A percentile compares a stretch with the other conserved stretches of the same genome.
Conservation (phyloP, 1,140 invertebrate species). For the Drosophila pectinifera region DNA sequence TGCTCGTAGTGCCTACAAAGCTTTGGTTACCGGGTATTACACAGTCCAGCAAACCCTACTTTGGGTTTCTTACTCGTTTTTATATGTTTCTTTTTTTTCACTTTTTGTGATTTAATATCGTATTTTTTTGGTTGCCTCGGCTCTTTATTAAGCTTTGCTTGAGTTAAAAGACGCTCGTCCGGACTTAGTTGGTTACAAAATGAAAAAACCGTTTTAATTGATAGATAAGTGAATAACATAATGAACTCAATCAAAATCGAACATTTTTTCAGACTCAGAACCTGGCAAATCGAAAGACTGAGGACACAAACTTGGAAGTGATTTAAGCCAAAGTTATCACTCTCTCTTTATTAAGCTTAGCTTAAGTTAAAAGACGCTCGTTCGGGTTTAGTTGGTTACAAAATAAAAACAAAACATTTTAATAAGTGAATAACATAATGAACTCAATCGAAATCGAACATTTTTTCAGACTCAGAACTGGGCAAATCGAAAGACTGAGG, state of each 20-base stretch:
- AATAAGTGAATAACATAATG: not conserved
- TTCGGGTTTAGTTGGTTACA: conserved; percentile 10
- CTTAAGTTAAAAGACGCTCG: conserved; percentile 35
- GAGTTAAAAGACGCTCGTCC: conserved; percentile 34
- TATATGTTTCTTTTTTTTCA: conserved; percentile 4
- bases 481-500: conserved; percentile 19
- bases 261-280: conserved; percentile 1
- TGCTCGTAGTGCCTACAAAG: too few relatives aligned
- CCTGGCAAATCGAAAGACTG: conserved; percentile 20
- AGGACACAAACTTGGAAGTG: conserved; percentile 13
- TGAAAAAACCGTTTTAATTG: not conserved
- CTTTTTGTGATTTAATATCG: conserved; percentile 24
- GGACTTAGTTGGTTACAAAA: conserved; percentile 9
- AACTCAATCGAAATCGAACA: not conserved
- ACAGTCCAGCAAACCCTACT: not conserved
- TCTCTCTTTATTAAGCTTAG: conserved; percentile 6
- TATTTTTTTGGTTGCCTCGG: conserved; percentile 1
- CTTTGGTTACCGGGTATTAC: not conserved
- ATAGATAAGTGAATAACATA: not conserved
- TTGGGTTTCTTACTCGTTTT: not conserved
- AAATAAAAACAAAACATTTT: not conserved
- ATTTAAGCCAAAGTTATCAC: not conserved
- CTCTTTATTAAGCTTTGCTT: conserved; percentile 5
- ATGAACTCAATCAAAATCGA: not conserved
- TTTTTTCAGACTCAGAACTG: conserved; percentile 3